A percentile compares a stretch with the other conserved stretches of the same genome.
Conservation (phyloP, 2,888 invertebrate species). For the Acanthosepion lycidas region DNA sequence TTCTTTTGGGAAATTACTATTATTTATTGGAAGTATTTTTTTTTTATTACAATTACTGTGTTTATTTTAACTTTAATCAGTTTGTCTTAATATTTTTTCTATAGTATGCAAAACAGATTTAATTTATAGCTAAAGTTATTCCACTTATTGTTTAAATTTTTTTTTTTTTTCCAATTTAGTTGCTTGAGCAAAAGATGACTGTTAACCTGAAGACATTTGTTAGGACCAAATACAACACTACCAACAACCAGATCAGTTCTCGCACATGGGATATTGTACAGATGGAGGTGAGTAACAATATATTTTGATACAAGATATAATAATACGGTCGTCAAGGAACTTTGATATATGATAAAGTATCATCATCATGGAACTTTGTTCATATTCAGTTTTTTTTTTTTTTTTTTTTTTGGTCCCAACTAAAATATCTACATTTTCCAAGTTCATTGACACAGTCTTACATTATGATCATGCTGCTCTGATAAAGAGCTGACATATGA, state of each 20-base stretch:
- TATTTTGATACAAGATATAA: not conserved
- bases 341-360: no score
- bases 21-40: not conserved
- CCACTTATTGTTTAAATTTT: not conserved
- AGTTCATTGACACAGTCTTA: no score
- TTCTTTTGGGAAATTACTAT: no score
- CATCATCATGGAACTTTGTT: no score
- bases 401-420: no score
- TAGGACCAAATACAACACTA: constrained; percentile 59
- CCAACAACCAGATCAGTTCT: constrained; percentile 81
- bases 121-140: not conserved
- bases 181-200: constrained; percentile 64
- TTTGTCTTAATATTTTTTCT: no score
- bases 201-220: constrained; percentile 59
- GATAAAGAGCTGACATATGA: no score
- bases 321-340: no score
- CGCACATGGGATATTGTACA: constrained; percentile 93
- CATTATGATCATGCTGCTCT: no score
- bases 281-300: constrained; percentile 77
- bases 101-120: not conserved
- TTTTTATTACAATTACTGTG: not conserved
- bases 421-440: no score
- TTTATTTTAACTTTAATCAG: not conserved
- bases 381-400: no score
- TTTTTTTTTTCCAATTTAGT: constrained; percentile 44